Evolutionary conservation across 2,888 invertebrate genomes (phyloP).

Genomic region (Neoitamus cyanurus): DNA sequence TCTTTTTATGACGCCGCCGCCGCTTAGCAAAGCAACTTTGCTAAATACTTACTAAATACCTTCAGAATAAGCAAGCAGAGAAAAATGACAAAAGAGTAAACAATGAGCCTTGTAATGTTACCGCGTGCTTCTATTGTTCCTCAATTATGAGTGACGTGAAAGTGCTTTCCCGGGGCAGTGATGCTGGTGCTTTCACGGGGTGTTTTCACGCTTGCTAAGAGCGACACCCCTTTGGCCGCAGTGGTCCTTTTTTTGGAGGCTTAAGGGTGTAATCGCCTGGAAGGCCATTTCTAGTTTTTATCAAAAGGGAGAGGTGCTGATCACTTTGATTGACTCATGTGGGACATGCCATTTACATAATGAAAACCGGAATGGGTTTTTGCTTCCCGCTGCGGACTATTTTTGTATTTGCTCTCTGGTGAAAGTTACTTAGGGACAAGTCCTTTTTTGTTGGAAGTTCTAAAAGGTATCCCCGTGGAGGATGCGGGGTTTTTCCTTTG

Average conservation of each 20-base stretch:
- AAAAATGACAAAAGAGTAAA: not conserved
- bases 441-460: not conserved
- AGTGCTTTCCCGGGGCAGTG: not conserved
- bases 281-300: constrained; percentile 37
- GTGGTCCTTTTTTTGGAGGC: not conserved
- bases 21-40: not conserved
- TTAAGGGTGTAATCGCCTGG: constrained; percentile 49
- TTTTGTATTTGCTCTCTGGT: not conserved
- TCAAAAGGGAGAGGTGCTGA: constrained; percentile 2
- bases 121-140: not conserved
- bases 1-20: not conserved
- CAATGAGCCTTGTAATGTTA: not conserved
- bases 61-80: not conserved
- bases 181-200: not conserved
- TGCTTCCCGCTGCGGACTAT: not conserved
- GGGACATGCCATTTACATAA: constrained; percentile 24
- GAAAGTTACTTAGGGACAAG: not conserved
- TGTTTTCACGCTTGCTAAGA: not conserved
- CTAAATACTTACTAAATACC: not conserved
- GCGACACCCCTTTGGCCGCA: not conserved
- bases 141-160: not conserved
- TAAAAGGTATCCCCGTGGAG: not conserved
- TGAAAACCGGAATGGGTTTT: constrained; percentile 1
- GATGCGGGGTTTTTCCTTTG: not conserved
- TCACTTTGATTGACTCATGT: constrained; percentile 36